These are phyloP conservation scores for Antrozous pallidus DNA, from an alignment of 2,797 vertebrate species.

Conservation along the genomic window DNA sequence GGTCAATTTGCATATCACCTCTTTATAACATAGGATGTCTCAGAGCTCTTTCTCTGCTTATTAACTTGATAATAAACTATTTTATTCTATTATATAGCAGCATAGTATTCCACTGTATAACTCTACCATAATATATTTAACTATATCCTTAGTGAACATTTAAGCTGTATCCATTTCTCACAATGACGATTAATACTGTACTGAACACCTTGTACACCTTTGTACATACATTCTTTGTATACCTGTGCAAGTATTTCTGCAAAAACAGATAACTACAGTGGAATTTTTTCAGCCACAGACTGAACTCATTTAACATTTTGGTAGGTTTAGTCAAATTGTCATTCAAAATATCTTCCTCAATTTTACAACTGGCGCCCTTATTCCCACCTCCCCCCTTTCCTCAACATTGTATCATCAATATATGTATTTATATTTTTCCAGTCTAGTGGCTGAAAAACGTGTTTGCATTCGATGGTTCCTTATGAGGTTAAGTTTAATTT, in stretches of 20 bases:
- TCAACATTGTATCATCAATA: background rate
- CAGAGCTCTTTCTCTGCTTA: background rate
- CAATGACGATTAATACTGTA: background rate
- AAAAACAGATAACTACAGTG: background rate
- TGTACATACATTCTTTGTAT: background rate
- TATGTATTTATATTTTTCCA: background rate
- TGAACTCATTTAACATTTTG: background rate
- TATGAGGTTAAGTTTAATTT: background rate
- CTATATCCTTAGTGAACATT: background rate
- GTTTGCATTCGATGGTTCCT: background rate
- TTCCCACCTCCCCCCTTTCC: background rate
- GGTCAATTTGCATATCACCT: too few species aligned
- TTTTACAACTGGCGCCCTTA: background rate
- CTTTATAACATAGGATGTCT: background rate
- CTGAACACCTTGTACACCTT: background rate
- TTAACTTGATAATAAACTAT: background rate
- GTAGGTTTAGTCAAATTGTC: background rate
- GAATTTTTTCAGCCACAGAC: background rate
- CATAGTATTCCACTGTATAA: background rate
- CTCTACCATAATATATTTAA: background rate
- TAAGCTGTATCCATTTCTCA: background rate
- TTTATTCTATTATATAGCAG: background rate
- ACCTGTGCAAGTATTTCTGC: background rate
- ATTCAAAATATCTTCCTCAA: background rate
- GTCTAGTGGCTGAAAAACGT: background rate